phyloP scores from a whole-genome alignment of 1,140 invertebrate species.

The Brachionus manjavacas region DNA sequence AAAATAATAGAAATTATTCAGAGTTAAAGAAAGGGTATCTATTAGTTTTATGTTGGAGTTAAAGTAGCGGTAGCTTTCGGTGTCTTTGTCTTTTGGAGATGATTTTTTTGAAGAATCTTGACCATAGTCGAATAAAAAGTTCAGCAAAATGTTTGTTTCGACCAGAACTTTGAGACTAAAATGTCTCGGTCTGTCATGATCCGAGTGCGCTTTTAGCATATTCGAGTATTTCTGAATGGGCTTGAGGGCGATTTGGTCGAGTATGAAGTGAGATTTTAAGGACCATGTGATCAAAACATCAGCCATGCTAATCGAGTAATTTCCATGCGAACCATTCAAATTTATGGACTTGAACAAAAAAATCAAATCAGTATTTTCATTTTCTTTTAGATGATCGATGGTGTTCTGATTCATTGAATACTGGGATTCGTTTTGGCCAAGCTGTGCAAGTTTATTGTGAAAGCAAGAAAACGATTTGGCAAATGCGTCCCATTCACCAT shows the following conservation, averaged over 20 bases:
- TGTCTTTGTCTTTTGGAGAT: not conserved
- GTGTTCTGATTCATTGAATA: not conserved
- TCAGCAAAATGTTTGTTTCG: not conserved
- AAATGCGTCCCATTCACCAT: not conserved
- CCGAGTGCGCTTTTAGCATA: not conserved
- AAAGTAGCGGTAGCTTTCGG: not conserved
- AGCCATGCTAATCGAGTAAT: not conserved
- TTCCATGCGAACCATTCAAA: not conserved
- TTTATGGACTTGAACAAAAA: not conserved
- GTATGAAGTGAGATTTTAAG: not conserved
- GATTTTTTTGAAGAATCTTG: constrained; percentile 5
- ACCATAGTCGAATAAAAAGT: not conserved
- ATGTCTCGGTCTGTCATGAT: not conserved
- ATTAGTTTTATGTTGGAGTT: not conserved
- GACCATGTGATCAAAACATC: constrained; percentile 6
- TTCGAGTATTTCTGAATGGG: not conserved
- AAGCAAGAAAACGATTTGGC: not conserved
- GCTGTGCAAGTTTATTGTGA: not conserved
- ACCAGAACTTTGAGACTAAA: constrained; percentile 11
- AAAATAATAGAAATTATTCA: constrained; percentile 17
- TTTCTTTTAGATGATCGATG: not conserved
- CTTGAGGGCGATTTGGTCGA: not conserved
- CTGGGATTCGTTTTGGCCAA: not conserved
- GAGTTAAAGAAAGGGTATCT: not conserved
- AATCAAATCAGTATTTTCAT: not conserved